These are phyloP conservation scores for Dysmachus trigonus DNA, from an alignment of 2,888 invertebrate species.

Conservation along the genomic window DNA sequence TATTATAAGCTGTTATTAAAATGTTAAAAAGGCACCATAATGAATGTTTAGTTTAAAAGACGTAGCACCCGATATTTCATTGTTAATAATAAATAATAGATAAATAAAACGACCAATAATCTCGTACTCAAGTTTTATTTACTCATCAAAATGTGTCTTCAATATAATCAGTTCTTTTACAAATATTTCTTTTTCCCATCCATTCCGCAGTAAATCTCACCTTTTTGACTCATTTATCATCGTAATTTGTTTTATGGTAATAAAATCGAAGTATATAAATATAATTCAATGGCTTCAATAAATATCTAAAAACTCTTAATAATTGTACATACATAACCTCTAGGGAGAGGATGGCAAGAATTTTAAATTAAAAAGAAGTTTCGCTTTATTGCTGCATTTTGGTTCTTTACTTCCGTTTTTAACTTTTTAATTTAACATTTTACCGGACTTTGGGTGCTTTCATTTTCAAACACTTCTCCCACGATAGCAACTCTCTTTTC, in stretches of 20 bases:
- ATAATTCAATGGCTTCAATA: slow-evolving; percentile 39
- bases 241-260: slow-evolving; percentile 4
- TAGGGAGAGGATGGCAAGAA: slow-evolving; percentile 28
- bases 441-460: background rate
- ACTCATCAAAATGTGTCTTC: background rate
- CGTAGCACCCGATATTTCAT: too few species aligned
- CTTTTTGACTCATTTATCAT: background rate
- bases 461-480: background rate
- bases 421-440: slow-evolving; percentile 7
- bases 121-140: slow-evolving; percentile 15
- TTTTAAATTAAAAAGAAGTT: slow-evolving; percentile 9
- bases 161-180: slow-evolving; percentile 29
- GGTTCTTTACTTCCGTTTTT: background rate
- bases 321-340: slow-evolving; percentile 39
- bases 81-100: background rate
- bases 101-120: background rate
- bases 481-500: background rate
- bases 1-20: too few species aligned
- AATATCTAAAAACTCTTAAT: slow-evolving; percentile 37
- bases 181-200: background rate
- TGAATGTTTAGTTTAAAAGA: too few species aligned
- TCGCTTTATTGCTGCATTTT: background rate
- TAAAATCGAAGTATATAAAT: slow-evolving; percentile 41
- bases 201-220: background rate
- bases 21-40: too few species aligned